A percentile compares a stretch with the other conserved stretches of the same genome.
phyloP scores from a whole-genome alignment of 2,797 vertebrate genomes.

The Tinamus major region DNA sequence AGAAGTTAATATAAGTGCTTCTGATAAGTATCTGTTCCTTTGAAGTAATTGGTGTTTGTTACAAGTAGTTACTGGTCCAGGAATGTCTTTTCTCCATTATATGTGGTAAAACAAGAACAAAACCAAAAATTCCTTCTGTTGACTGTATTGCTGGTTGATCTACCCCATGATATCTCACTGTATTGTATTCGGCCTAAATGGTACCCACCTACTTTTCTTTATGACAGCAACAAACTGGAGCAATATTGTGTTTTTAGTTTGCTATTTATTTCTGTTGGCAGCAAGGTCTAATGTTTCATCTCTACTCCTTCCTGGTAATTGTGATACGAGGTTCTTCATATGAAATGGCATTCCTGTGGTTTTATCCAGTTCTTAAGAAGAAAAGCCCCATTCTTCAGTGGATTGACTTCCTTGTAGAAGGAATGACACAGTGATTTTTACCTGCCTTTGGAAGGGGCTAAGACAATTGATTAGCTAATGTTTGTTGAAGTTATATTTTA shows the following conservation, averaged over 20 bases:
- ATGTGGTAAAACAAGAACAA: background rate
- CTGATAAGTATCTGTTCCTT: background rate
- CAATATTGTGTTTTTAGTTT: background rate
- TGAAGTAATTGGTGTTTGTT: constrained; percentile 1
- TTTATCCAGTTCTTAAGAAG: constrained; percentile 51
- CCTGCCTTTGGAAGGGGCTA: background rate
- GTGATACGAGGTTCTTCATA: constrained; percentile 33
- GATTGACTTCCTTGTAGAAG: constrained; percentile 51
- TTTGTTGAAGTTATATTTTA: constrained; percentile 1
- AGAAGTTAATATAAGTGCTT: background rate
- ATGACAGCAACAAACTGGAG: constrained; percentile 5
- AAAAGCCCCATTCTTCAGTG: constrained; percentile 47
- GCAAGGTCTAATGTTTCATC: constrained; percentile 44
- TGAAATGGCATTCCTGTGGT: constrained; percentile 64
- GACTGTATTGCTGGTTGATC: background rate
- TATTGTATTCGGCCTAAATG: background rate
- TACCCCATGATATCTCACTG: background rate
- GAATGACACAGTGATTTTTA: constrained; percentile 11
- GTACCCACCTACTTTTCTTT: background rate
- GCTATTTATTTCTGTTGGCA: constrained; percentile 46
- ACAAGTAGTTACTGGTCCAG: background rate
- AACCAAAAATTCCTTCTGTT: background rate
- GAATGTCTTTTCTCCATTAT: background rate
- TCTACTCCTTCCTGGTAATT: constrained; percentile 53
- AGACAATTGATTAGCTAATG: background rate